Percentiles rank a stretch among this genome's conserved stretches.
Conservation (phyloP, 2,797 vertebrate species). For the Ispidina picta region DNA sequence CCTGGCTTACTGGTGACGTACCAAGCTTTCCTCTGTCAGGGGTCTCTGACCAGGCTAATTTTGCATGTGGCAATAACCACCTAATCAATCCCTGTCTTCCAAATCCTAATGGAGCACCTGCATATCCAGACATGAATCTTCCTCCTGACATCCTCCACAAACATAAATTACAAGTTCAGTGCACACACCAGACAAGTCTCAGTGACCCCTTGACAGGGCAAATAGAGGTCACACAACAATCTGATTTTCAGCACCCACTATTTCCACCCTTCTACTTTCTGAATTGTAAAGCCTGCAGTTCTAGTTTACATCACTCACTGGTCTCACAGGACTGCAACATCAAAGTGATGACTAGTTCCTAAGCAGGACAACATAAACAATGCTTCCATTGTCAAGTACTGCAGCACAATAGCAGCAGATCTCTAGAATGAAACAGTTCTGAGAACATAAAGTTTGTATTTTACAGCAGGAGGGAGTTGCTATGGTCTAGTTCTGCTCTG, state of each 20-base stretch:
- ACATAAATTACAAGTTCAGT: conserved; percentile 64
- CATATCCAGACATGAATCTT: conserved; percentile 66
- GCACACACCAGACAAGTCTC: conserved; percentile 41
- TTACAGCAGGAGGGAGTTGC: neutral
- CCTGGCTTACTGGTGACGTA: neutral
- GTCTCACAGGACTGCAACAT: neutral
- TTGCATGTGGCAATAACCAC: conserved; percentile 60
- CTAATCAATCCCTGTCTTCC: conserved; percentile 54
- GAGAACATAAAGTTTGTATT: neutral
- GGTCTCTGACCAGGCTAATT: conserved; percentile 50
- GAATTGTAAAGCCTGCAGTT: conserved; percentile 1
- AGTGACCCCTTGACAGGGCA: conserved; percentile 56
- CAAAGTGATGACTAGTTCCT: neutral
- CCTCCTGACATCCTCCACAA: conserved; percentile 43
- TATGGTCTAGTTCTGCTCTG: neutral
- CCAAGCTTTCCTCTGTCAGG: conserved; percentile 10
- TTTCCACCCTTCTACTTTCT: neutral
- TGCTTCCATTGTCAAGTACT: neutral
- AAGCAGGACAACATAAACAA: neutral
- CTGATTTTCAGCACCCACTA: conserved; percentile 40
- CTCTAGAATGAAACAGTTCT: neutral
- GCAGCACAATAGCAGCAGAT: neutral
- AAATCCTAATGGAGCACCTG: conserved; percentile 60
- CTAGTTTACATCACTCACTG: neutral
- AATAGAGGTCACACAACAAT: conserved; percentile 54